Base-by-base conservation (phyloP, 2,888 invertebrate species). In the Leptothorax acervorum region DNA sequence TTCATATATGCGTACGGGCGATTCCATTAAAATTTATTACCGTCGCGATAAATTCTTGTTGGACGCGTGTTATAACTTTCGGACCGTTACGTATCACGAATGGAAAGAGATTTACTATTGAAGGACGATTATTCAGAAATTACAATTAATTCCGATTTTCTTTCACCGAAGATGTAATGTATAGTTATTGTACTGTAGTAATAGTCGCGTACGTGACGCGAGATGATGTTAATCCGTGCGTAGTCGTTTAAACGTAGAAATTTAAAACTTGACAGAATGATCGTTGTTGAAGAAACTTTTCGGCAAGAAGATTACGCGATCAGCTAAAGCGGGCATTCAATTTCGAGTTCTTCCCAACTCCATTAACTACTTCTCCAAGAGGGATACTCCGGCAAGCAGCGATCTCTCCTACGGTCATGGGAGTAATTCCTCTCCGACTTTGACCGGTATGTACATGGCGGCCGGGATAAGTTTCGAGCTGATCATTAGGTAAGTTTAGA, bases 401-500 rank as follows among this genome's bases (percentile, higher is more conserved):
- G 90, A 87, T 85, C 84, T 78, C 87, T 78, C 71, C 84, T 85
- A 81, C 65, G 42, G 75, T 83, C 71, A 53, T 53, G 60, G 65
- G 85, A 85, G 88, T 81, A 90, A 85, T 83, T 84, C 82, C 89
- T 76, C 75, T 82, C 63, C 76, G 79, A 63, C 75, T 55, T 71
- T 63, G 42, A 73, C 57, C 66, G 83, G 84, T 75, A 63, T 85
- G 70, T 78, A 83, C 88, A 84, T 81, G 88, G 85, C 66, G 85
- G 82, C 82, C 78, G 76, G 91, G 86, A 86, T 91, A 91, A 91
- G 90, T 90, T 91, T 89, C 90, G 89, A 87, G 88, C 84, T 89
- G 90, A 93, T 93, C 92, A 92, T 92, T 92, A 92, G 91, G 90
- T 90, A 90, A 92, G 92, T 92, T 93, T 92, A 93, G 92, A 93